Evolutionary conservation across 2,113 vertebrate genomes (phyloP).

Genomic region (Indicator indicator): DNA sequence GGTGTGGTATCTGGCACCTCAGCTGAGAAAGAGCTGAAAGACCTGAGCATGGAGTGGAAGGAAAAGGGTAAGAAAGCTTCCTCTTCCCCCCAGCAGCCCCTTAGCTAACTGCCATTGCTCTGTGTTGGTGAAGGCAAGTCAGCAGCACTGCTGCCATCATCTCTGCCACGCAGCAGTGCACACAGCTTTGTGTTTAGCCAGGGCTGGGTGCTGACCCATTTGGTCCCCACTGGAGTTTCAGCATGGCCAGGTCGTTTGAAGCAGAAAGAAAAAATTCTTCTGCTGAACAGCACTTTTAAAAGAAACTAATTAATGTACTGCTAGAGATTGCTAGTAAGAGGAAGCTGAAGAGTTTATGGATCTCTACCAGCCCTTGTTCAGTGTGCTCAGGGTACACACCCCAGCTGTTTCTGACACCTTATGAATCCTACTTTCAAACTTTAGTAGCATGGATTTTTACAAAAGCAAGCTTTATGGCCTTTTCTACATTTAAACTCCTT

Average conservation of each 20-base stretch:
- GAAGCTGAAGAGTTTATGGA: neutral
- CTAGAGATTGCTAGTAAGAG: neutral
- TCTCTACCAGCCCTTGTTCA: neutral
- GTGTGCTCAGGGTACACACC: neutral
- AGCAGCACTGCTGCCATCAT: neutral
- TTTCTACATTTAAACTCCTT: neutral
- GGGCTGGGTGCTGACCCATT: neutral
- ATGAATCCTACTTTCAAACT: neutral
- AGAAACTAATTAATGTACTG: neutral
- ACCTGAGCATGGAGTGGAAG: neutral
- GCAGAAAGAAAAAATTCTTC: neutral
- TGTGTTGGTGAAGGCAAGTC: neutral
- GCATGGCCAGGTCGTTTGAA: neutral
- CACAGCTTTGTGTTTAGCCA: neutral
- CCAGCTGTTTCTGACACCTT: neutral
- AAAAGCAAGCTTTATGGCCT: neutral
- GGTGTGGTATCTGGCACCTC: neutral
- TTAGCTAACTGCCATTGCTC: neutral
- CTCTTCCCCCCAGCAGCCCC: neutral
- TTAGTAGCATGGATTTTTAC: neutral
- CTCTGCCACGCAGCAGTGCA: neutral
- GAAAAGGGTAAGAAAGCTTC: conserved; percentile 64
- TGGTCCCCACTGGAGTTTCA: neutral
- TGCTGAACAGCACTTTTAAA: neutral
- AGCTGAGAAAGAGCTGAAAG: conserved; percentile 34